Evolutionary conservation across 2,888 invertebrate species (phyloP).

Genomic region (Trypoxylon attenuatum): DNA sequence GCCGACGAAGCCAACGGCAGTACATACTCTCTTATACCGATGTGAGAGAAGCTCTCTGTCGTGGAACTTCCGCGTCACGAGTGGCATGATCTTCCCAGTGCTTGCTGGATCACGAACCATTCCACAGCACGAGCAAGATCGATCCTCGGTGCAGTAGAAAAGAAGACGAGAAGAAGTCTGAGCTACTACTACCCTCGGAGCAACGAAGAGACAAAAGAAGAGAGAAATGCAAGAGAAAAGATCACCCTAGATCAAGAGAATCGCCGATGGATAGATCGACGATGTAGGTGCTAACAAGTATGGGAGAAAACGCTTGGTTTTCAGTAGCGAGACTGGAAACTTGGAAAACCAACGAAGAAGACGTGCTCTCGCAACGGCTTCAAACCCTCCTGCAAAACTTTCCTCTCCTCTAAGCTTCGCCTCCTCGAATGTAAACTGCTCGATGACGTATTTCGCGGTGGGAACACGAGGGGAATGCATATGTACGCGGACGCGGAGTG

Average conservation of each 20-base stretch:
- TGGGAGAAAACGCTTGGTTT: no score
- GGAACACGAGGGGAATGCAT: no score
- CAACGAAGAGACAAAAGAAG: neutral
- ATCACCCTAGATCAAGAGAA: conserved; percentile 10
- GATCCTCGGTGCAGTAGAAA: conserved; percentile 13
- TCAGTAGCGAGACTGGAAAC: no score
- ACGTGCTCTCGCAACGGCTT: no score
- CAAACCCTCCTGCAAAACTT: no score
- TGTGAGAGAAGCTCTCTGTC: no score
- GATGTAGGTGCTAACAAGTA: neutral
- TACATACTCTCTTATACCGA: no score
- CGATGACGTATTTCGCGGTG: conserved; percentile 6
- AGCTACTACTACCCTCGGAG: no score
- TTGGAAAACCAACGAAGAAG: no score
- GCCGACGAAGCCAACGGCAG: no score
- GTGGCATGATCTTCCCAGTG: conserved; percentile 47
- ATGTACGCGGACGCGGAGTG: no score
- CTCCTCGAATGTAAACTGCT: conserved; percentile 21
- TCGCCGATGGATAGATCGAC: conserved; percentile 8
- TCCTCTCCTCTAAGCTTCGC: no score
- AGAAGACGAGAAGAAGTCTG: conserved; percentile 12
- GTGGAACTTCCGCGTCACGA: conserved; percentile 58
- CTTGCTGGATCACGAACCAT: conserved; percentile 52
- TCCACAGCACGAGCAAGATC: conserved; percentile 23
- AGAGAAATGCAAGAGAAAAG: neutral